Percentiles rank a stretch among this genome's conserved stretches.
phyloP scores from a whole-genome alignment of 1,140 invertebrate genomes.

The Rhynchophorus ferrugineus region DNA sequence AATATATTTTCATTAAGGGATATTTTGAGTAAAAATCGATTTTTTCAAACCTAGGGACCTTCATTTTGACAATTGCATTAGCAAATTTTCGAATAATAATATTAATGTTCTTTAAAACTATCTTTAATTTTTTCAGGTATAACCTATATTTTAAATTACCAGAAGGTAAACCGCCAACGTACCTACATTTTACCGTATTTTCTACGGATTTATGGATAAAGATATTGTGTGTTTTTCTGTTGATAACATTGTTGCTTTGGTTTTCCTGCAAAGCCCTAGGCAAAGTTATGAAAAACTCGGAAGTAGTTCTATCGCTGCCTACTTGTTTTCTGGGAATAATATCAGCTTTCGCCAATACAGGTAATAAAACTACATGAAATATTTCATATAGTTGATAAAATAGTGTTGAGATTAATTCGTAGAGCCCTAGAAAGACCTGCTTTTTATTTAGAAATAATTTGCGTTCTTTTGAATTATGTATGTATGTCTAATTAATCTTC shows the following conservation, averaged over 20 bases:
- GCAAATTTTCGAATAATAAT: too few species aligned
- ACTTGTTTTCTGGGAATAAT: slow-evolving; percentile 30
- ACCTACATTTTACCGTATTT: slow-evolving; percentile 28
- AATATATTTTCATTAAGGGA: too few species aligned
- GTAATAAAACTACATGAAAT: slow-evolving; percentile 16
- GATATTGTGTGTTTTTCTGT: slow-evolving; percentile 19
- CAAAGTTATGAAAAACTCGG: slow-evolving; percentile 9
- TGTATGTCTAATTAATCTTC: too few species aligned
- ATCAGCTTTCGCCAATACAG: slow-evolving; percentile 35
- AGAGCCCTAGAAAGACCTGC: too few species aligned
- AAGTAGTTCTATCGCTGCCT: slow-evolving; percentile 26
- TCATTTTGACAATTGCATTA: too few species aligned
- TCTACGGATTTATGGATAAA: slow-evolving; percentile 25
- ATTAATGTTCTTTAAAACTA: too few species aligned
- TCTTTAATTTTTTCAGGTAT: slow-evolving; percentile 21
- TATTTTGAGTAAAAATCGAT: too few species aligned
- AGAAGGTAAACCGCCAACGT: slow-evolving; percentile 19
- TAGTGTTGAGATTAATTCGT: too few species aligned
- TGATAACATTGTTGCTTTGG: slow-evolving; percentile 26
- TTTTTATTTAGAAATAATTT: too few species aligned
- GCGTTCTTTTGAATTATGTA: too few species aligned
- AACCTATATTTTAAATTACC: slow-evolving; percentile 31
- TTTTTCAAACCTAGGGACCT: too few species aligned
- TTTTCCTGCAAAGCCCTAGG: slow-evolving; percentile 22
- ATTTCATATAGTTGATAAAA: slow-evolving; percentile 3